Base-by-base conservation (phyloP, 2,888 invertebrate genomes). In the Pseudococcus viburni region DNA sequence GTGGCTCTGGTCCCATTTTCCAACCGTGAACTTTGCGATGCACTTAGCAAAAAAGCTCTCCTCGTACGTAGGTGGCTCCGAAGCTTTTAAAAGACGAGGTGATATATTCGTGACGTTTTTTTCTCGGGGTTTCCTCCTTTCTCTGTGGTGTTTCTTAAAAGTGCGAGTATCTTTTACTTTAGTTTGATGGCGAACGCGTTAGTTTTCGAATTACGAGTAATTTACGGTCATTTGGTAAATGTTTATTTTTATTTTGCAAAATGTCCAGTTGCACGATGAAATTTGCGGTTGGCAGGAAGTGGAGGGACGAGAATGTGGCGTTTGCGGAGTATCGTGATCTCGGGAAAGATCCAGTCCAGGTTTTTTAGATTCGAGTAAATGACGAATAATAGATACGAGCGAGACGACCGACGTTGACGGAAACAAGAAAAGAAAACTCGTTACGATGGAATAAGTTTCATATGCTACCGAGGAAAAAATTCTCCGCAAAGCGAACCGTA, bases 191-290 rank as follows among this genome's bases (percentile, higher is more conserved):
- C 11, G 68, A 11, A 15, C 11, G 12, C 33, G 33, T 26, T 73
- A 12, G 19, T 73, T 73, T 73, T 22, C n/a, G 33, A 73, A 73
- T 73, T 73, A 73, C 68, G 33, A 26, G 33, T 73, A 12, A 73
- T 73, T 73, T 73, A 73, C 68, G 26, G 12, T 33, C 33, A n/a
- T 12, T 33, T 73, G 8, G 59, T 19, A 8, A 19, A 59, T 33
- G 26, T 59, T 59, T 59, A 0, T 19, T 19, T 59, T 59, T 19
- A 1, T 59, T 59, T 59, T 59, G 12, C 1, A 55, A 55, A 15
- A 15, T 55, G 55, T 55, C 17, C 7, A 55, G 55, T 17, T 55
- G 3, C 5, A 55, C 17, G 17, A 55, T 55, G 17, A 2, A 15
- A 5, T 46, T 46, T 7, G 9, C 6, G 9, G 46, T 46, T 46